These are phyloP conservation scores for Panurus biarmicus DNA, from an alignment of 2,113 vertebrate genomes.

Conservation along the genomic window DNA sequence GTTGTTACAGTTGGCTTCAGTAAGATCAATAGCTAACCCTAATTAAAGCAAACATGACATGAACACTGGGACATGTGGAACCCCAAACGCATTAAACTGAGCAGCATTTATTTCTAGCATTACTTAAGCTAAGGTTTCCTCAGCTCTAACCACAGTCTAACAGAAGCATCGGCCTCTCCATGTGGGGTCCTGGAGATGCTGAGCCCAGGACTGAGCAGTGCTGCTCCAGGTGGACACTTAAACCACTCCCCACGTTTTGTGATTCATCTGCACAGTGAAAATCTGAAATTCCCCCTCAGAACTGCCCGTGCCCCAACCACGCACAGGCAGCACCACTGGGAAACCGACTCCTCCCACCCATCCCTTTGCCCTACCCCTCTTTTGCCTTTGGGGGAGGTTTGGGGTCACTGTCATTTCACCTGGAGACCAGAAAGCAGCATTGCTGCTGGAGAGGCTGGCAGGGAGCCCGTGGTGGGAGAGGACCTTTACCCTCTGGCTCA, in stretches of 20 bases:
- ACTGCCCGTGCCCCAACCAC: rapidly evolving
- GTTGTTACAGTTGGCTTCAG: neutral
- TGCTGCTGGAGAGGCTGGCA: neutral
- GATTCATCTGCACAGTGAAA: neutral
- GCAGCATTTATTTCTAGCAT: neutral
- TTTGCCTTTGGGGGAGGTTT: neutral
- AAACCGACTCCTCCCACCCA: rapidly evolving
- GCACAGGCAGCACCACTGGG: rapidly evolving
- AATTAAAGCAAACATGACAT: constrained; percentile 1
- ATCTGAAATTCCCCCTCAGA: rapidly evolving
- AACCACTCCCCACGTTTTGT: rapidly evolving
- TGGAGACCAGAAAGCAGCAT: rapidly evolving
- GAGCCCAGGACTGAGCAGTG: neutral
- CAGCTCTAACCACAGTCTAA: rapidly evolving
- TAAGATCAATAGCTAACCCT: neutral
- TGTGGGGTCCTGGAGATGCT: neutral
- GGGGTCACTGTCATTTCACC: rapidly evolving
- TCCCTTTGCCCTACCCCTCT: no score
- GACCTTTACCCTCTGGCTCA: rapidly evolving
- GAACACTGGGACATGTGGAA: rapidly evolving
- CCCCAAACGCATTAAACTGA: neutral
- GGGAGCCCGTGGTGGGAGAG: rapidly evolving
- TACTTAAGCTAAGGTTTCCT: neutral
- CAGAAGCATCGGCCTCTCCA: neutral
- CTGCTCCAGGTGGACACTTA: rapidly evolving